Evolutionary conservation across 1,140 invertebrate genomes (phyloP), one percentile per base, ranked within the genome.

Genomic region (Coptotermes formosanus): DNA sequence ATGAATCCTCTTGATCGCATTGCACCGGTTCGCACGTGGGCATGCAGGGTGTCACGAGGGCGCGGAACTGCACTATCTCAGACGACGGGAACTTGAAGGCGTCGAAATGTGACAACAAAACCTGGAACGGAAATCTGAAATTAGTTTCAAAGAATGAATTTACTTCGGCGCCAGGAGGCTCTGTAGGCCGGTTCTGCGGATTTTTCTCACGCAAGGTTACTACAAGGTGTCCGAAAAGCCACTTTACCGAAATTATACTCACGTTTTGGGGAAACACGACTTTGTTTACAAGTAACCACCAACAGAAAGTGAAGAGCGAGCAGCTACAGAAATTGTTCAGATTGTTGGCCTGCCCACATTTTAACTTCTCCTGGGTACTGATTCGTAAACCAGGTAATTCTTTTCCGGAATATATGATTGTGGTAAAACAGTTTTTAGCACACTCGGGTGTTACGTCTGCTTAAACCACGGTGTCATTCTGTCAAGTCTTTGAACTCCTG

Each of bases 61-160:
- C 97, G 83, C 97, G 94, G 94, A 98, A 98, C 91, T 98, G 97
- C 0, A 98, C 97, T 21, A 98, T 95, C 90, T 98, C 97, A 0
- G 97, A 98, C 25, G 97, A 97, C 1, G 97, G 97, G 92, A 98
- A 98, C 90, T 98, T 98, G 94, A 98, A 98, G 19, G 97, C 97
- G 90, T 98, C 97, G 91, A 98, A 98, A 90, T 97, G 95, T 14
- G 97, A 97, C n/a, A 97, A 91, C 14, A 98, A 92, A 84, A 96
- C 95, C 94, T 97, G 93, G 45, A 93, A 92, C 87, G 87, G 85
- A 87, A 75, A 14, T 25, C 7, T 25, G 9, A 11, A 75, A 25
- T 25, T 75, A 11, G 64, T 75, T 75, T 75, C 1, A 6, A 75
- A 75, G 25, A 55, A 16, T 55, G 52, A 55, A 21, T 16, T 55